A percentile compares a stretch with the other conserved stretches of the same genome.
Evolutionary conservation across 1,140 invertebrate species (phyloP).

Genomic region (Philopotamus ludificatus): DNA sequence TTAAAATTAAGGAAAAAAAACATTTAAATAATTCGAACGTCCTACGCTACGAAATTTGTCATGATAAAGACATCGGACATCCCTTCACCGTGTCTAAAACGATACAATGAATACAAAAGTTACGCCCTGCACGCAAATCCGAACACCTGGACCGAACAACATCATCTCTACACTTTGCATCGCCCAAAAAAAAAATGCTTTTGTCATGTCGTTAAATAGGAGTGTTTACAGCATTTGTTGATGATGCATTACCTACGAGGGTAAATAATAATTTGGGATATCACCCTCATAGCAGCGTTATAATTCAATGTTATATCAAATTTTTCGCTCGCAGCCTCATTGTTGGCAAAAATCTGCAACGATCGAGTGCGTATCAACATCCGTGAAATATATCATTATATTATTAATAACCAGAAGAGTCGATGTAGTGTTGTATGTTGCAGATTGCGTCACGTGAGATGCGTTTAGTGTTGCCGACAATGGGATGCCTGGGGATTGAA

Average conservation of each 20-base stretch:
- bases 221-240: constrained; percentile 20
- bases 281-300: not conserved
- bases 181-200: constrained; percentile 15
- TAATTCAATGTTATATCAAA: not conserved
- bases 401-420: constrained; percentile 32
- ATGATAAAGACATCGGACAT: not conserved
- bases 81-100: not conserved
- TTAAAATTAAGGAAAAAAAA: too few relatives aligned
- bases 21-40: too few relatives aligned
- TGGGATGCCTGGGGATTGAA: constrained; percentile 20
- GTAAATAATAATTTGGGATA: constrained; percentile 1
- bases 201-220: constrained; percentile 28
- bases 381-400: constrained; percentile 41
- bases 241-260: constrained; percentile 25
- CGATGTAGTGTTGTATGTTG: constrained; percentile 12
- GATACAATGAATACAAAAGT: not conserved
- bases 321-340: not conserved
- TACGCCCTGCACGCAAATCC: constrained; percentile 4
- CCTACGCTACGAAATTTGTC: too few relatives aligned
- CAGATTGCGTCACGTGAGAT: constrained; percentile 31
- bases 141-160: constrained; percentile 19
- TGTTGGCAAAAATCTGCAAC: constrained; percentile 9
- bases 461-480: constrained; percentile 34
- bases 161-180: not conserved
- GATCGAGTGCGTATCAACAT: constrained; percentile 23